Evolutionary conservation across 1,140 invertebrate genomes (phyloP), one percentile per base, ranked within the genome.

Genomic region (Daktulosphaira vitifoliae): DNA sequence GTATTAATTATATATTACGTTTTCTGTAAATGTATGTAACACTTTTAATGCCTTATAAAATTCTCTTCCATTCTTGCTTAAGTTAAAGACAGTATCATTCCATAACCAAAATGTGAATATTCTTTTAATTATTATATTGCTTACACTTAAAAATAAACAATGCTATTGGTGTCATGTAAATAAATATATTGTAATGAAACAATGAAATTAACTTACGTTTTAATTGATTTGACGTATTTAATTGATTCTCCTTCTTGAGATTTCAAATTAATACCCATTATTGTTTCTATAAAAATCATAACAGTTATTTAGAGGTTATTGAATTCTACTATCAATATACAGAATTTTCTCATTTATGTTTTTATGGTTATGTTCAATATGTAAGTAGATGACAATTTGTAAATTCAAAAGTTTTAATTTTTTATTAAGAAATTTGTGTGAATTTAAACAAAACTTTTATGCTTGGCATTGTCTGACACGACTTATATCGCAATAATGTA

Each of bases 21-120:
- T 75, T 66, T 81, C 76, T 0, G 86, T 86, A 66, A 88, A 87
- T 8, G 74, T 73, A 71, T 90, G 86, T 0, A 90, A 73, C 48
- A 82, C 78, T 50, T 82, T 75, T 13, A 90, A 70, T 18, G 78
- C 77, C 66, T 74, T 72, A 16, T 78, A 75, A 69, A 84, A 79
- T 65, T 81, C 77, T 39, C 46, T 70, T 2, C 71, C 70, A 0
- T 51, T 46, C n/a, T 7, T 33, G 20, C 70, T 69, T 8, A 69
- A 37, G 23, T 68, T 48, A 44, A 71, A 72, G 18, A 72, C 38
- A 11, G 52, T 65, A 37, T 70, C 66, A 11, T 52, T 69, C 23
- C 26, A 64, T 23, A 71, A 67, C 56, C 68, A 68, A 56, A 69
- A 69, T 13, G 66, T 50, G 3, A 68, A 46, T 7, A 59, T 65